Base-by-base conservation (phyloP, 2,888 invertebrate genomes). In the Coenonympha arcania region DNA sequence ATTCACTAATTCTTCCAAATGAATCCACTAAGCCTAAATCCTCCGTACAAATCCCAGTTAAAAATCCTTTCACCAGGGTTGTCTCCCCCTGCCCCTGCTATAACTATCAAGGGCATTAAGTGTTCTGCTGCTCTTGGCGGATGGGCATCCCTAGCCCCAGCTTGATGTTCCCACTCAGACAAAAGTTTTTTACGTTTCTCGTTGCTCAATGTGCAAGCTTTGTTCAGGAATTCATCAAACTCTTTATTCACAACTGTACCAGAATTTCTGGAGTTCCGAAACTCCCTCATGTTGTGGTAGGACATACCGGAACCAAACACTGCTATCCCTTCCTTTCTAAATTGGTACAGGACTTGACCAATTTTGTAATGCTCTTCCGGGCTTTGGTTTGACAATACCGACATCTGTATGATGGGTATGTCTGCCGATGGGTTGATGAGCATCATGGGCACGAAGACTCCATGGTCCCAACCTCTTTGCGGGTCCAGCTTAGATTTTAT, bases 401-500 rank as follows among this genome's bases (percentile, higher is more conserved):
- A 86, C 0, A 86, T 48, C 55, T 86, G 86, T 8, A 85, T 62
- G 47, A 86, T 86, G 1, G 86, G 85, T 39, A 86, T 70, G 57
- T 81, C 69, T 0, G 86, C 86, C 4, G 69, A 55, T 4, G 85
- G 84, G 36, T 82, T 80, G 1, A 86, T 84, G 0, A 86, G 60
- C 71, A 85, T 77, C 86, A 86, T 86, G 0, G 86, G 86, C 16
- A 86, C 85, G 53, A 86, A 86, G 9, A 86, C 86, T 60, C 86
- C 86, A 61, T 86, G 85, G 60, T 86, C 85, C 86, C 86, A 86
- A 59, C 86, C 85, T 68, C 85, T 67, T 60, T 77, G 67, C 0
- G 73, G 55, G 49, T 86, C 83, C 26, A 85, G 59, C 59, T 73
- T 78, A 0, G 82, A 76, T 8, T 71, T 67, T 24, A 84, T 76